Evolutionary conservation across 2,797 vertebrate species (phyloP).

Genomic region (Percopsis omiscomaycus): DNA sequence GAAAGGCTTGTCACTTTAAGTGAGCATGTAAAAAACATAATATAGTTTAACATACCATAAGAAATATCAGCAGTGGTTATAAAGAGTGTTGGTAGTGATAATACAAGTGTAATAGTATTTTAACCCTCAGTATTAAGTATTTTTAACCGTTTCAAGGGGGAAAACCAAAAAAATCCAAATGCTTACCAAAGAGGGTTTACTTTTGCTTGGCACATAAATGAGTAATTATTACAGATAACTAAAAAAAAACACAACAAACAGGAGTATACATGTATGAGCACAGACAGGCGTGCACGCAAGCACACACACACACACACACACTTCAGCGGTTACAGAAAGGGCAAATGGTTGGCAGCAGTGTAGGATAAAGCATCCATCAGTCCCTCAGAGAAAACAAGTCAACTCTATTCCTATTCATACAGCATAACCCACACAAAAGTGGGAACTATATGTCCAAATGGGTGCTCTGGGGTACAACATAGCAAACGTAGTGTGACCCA

Average conservation of each 20-base stretch:
- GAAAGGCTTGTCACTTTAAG: constrained; percentile 54
- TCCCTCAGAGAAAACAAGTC: constrained; percentile 19
- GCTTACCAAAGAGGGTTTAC: constrained; percentile 33
- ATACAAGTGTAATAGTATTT: constrained; percentile 49
- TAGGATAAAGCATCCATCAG: constrained; percentile 35
- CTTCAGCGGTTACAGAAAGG: neutral
- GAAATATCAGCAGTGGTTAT: constrained; percentile 74
- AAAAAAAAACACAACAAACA: constrained; percentile 34
- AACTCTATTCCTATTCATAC: constrained; percentile 45
- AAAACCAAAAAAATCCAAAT: constrained; percentile 3
- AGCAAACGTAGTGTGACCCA: constrained; percentile 29
- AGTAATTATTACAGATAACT: constrained; percentile 40
- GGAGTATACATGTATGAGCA: constrained; percentile 32
- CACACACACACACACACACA: constrained; percentile 22
- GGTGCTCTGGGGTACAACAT: constrained; percentile 28
- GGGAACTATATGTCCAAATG: constrained; percentile 22
- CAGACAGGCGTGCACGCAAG: neutral
- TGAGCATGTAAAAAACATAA: constrained; percentile 66
- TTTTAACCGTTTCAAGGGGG: neutral
- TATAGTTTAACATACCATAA: constrained; percentile 50
- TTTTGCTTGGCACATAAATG: constrained; percentile 54
- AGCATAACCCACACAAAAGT: neutral
- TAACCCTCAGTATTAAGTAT: neutral
- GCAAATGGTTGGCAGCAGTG: constrained; percentile 45
- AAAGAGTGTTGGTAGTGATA: constrained; percentile 55